phyloP scores from a whole-genome alignment of 2,888 invertebrate genomes.

The Macrophya annulata region DNA sequence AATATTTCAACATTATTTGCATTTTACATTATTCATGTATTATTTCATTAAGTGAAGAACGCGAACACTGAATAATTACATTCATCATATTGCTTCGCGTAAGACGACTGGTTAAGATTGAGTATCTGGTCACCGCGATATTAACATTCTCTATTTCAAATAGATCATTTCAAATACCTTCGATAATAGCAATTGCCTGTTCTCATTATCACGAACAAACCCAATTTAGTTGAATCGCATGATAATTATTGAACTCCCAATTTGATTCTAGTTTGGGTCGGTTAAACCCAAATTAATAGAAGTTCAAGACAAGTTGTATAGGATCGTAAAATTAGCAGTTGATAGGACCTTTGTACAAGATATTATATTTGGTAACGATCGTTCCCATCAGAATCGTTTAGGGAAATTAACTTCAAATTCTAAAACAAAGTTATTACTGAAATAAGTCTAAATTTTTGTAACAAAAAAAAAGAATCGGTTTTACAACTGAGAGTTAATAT shows the following conservation, averaged over 20 bases:
- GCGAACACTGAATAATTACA: background rate
- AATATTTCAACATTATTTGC: too few species aligned
- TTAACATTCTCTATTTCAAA: background rate
- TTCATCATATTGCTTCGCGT: background rate
- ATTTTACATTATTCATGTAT: too few species aligned
- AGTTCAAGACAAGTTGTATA: constrained; percentile 2
- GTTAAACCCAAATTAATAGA: background rate
- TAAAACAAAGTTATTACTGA: background rate
- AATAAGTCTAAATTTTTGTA: background rate
- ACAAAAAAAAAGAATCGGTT: background rate
- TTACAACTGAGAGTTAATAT: background rate
- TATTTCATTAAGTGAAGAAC: background rate
- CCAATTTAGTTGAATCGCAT: background rate
- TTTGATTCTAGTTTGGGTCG: background rate
- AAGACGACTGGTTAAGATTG: background rate
- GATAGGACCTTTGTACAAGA: background rate
- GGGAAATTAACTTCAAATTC: background rate
- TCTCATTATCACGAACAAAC: background rate
- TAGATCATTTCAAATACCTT: background rate
- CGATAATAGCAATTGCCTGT: background rate
- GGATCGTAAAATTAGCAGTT: background rate
- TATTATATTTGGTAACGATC: background rate
- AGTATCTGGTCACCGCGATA: background rate
- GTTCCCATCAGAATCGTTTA: background rate
- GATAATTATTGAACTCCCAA: background rate